A percentile compares a stretch with the other conserved stretches of the same genome.
phyloP scores from a whole-genome alignment of 1,140 invertebrate genomes.

The Hyphantria cunea region DNA sequence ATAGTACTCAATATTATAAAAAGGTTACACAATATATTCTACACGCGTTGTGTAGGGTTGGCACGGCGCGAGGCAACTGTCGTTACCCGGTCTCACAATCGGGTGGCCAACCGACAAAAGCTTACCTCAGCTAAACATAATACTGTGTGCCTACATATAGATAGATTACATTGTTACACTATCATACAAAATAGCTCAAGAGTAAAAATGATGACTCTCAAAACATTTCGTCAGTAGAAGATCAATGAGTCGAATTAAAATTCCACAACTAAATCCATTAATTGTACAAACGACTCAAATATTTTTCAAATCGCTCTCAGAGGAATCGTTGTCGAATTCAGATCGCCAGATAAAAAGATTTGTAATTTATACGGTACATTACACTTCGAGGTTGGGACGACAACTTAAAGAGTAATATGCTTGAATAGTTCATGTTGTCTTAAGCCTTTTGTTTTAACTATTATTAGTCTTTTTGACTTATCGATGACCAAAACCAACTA shows the following conservation, averaged over 20 bases:
- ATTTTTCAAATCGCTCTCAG: conserved; percentile 45
- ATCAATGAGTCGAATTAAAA: conserved; percentile 32
- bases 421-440: conserved; percentile 7
- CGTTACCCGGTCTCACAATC: too few species aligned
- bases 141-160: too few species aligned
- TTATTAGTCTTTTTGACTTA: not conserved
- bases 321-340: conserved; percentile 42
- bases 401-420: not conserved
- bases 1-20: too few species aligned
- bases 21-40: too few species aligned
- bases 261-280: conserved; percentile 44
- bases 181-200: too few species aligned
- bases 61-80: too few species aligned
- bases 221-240: not conserved
- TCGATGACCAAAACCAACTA: not conserved
- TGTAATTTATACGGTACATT: conserved; percentile 38
- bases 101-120: too few species aligned
- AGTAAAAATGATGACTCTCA: too few species aligned
- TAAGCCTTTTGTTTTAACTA: not conserved
- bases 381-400: conserved; percentile 13
- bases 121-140: too few species aligned
- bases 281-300: conserved; percentile 49
- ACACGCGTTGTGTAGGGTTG: too few species aligned
- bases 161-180: too few species aligned
- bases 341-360: conserved; percentile 51